A percentile compares a stretch with the other conserved stretches of the same genome.
Conservation (phyloP, 2,113 vertebrate genomes). For the Malurus melanocephalus region DNA sequence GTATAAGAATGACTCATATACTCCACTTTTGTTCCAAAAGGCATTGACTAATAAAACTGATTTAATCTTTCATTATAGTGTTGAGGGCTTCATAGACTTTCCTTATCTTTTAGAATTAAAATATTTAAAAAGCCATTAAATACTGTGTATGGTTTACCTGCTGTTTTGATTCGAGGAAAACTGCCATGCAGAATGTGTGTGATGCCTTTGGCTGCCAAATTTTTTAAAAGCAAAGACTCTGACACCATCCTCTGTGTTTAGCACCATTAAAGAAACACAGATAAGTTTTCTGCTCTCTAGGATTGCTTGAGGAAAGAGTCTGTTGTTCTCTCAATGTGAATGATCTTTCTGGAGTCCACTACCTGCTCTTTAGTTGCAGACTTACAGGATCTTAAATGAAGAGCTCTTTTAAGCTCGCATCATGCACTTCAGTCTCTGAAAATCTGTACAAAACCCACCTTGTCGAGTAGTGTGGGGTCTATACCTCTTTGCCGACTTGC, state of each 20-base stretch:
- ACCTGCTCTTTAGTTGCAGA: not conserved
- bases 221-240: not conserved
- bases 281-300: not conserved
- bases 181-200: not conserved
- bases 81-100: not conserved
- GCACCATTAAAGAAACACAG: not conserved
- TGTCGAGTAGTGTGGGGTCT: not conserved
- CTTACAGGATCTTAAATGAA: not conserved
- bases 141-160: not conserved
- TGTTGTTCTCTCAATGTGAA: not conserved
- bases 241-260: not conserved
- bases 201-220: not conserved
- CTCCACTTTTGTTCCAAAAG: not conserved
- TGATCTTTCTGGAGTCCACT: not conserved
- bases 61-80: not conserved
- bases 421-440: not conserved
- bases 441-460: not conserved
- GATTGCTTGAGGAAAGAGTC: not conserved
- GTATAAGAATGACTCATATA: not conserved
- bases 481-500: not conserved
- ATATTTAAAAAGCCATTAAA: not conserved
- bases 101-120: not conserved
- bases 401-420: not conserved
- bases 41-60: not conserved
- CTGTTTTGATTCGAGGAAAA: not conserved